Evolutionary conservation across 1,140 invertebrate species (phyloP).

Genomic region (Caenorhabditis inopinata): DNA sequence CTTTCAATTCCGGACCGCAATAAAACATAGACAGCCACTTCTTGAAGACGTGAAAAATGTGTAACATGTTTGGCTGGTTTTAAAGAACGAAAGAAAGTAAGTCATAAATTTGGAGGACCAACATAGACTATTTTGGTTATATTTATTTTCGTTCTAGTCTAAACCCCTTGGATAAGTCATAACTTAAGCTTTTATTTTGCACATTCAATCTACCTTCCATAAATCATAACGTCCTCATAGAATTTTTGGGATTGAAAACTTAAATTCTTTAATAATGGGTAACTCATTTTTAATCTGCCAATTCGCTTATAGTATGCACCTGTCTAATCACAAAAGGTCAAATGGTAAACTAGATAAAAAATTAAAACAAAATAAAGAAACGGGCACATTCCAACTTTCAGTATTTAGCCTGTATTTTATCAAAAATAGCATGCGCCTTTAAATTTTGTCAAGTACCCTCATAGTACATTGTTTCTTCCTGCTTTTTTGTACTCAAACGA

Average conservation of each 20-base stretch:
- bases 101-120: conserved; percentile 1
- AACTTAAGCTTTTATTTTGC: neutral
- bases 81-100: conserved; percentile 8
- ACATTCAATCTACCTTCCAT: neutral
- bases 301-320: neutral
- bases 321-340: neutral
- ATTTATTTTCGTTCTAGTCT: neutral
- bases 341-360: no score
- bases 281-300: neutral
- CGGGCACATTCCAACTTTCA: no score
- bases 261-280: neutral
- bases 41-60: neutral
- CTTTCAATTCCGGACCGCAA: neutral
- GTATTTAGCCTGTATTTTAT: no score
- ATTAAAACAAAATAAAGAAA: no score
- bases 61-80: conserved; percentile 5
- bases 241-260: neutral
- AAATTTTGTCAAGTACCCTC: no score
- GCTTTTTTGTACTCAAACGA: no score
- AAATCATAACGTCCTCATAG: neutral
- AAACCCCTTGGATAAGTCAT: neutral
- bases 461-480: no score
- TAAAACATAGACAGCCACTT: neutral
- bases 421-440: no score
- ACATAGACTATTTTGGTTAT: neutral